Evolutionary conservation across 2,797 vertebrate genomes (phyloP).

Genomic region (Liparis tanakae): DNA sequence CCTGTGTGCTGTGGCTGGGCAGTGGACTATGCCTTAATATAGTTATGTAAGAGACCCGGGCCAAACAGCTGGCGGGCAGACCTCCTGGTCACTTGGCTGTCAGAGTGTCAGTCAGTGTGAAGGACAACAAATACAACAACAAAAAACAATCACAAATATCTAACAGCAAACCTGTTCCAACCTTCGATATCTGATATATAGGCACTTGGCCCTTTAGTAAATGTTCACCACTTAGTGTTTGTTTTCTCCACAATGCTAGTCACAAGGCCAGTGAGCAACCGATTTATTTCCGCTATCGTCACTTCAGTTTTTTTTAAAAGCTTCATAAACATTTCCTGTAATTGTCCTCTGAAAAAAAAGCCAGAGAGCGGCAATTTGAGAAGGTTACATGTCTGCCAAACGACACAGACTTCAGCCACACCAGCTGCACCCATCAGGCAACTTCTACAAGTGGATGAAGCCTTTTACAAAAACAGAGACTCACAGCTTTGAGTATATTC

Average conservation of each 20-base stretch:
- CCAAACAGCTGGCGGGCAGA: conserved; percentile 71
- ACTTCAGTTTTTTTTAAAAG: conserved; percentile 16
- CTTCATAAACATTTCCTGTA: conserved; percentile 35
- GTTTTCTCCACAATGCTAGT: conserved; percentile 16
- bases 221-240: conserved; percentile 12
- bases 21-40: conserved; percentile 77
- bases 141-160: conserved; percentile 8
- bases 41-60: conserved; percentile 75
- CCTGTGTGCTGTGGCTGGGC: conserved; percentile 43
- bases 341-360: conserved; percentile 34
- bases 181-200: conserved; percentile 1
- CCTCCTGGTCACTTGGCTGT: conserved; percentile 32
- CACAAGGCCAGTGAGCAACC: conserved; percentile 28
- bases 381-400: conserved; percentile 11
- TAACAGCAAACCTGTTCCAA: not conserved
- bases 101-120: conserved; percentile 40
- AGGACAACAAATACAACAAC: conserved; percentile 35
- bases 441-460: not conserved
- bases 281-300: conserved; percentile 37
- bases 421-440: not conserved
- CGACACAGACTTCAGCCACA: conserved; percentile 4
- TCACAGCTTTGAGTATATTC: conserved; percentile 93
- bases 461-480: conserved; percentile 54
- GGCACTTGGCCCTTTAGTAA: conserved; percentile 12
- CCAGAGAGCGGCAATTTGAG: not conserved